A percentile compares a stretch with the other conserved stretches of the same genome.
Evolutionary conservation across 2,113 vertebrate species (phyloP).

Genomic region (Anhinga anhinga): DNA sequence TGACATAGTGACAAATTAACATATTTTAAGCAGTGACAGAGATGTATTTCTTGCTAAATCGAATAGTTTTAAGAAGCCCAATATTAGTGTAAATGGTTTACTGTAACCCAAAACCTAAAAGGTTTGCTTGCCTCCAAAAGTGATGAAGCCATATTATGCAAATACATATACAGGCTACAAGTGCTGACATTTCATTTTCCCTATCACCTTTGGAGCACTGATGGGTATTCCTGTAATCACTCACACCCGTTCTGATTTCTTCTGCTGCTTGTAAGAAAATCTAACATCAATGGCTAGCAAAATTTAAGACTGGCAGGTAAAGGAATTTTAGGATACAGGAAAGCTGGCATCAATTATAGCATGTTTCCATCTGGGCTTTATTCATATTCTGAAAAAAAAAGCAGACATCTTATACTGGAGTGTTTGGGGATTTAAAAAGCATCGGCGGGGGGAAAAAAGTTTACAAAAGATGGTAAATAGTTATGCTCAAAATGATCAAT

Average conservation of each 20-base stretch:
- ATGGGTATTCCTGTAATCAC: background rate
- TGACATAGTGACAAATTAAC: background rate
- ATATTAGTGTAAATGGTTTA: background rate
- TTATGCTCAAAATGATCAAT: background rate
- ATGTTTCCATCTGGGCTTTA: background rate
- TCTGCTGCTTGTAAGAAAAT: background rate
- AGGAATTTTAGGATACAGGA: background rate
- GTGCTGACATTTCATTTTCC: background rate
- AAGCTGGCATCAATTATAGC: background rate
- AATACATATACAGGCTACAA: background rate
- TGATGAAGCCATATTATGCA: background rate
- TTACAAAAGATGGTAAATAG: background rate
- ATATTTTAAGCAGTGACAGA: background rate
- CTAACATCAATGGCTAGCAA: background rate
- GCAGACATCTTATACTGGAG: background rate
- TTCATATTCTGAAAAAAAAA: background rate
- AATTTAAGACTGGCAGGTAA: background rate
- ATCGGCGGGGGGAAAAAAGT: fast-evolving
- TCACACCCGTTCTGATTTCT: background rate
- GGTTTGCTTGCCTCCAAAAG: background rate
- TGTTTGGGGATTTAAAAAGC: background rate
- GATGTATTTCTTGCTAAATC: background rate
- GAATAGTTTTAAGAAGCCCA: background rate
- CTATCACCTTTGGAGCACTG: background rate
- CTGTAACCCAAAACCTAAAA: background rate